Percentiles rank a stretch among this genome's conserved stretches.
These are phyloP conservation scores for Strigamia transsilvanica DNA, from an alignment of 2,888 invertebrate species.

Conservation along the genomic window DNA sequence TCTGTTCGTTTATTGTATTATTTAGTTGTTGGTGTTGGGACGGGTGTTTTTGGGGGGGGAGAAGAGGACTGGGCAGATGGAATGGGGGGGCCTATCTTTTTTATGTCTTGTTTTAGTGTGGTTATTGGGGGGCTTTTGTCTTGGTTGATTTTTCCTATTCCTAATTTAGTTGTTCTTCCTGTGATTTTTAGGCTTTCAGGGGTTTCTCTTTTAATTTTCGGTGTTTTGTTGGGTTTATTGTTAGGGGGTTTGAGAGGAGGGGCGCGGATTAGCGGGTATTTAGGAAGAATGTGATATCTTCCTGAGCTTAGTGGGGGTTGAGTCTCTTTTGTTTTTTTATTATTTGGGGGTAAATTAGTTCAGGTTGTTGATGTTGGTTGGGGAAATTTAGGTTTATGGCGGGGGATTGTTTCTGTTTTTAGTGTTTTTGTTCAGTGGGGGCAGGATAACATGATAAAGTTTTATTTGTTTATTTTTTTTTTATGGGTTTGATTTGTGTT, in stretches of 20 bases:
- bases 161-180: neutral
- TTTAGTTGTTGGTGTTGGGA: neutral
- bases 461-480: too few relatives aligned
- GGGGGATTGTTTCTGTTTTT: neutral
- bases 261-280: neutral
- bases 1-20: slow-evolving; percentile 49
- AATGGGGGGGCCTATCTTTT: neutral
- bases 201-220: neutral
- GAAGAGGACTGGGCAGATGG: neutral
- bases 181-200: neutral
- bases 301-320: neutral
- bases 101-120: neutral
- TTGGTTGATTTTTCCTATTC: neutral
- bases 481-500: too few relatives aligned
- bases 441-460: neutral
- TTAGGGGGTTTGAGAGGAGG: neutral
- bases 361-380: neutral
- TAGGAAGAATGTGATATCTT: neutral
- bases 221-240: neutral
- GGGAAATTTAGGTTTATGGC: neutral
- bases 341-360: neutral
- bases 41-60: neutral
- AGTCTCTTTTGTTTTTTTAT: neutral
- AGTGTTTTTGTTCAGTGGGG: neutral
- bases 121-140: neutral